Evolutionary conservation across 2,888 invertebrate genomes (phyloP).

Genomic region (Apamea sordens): DNA sequence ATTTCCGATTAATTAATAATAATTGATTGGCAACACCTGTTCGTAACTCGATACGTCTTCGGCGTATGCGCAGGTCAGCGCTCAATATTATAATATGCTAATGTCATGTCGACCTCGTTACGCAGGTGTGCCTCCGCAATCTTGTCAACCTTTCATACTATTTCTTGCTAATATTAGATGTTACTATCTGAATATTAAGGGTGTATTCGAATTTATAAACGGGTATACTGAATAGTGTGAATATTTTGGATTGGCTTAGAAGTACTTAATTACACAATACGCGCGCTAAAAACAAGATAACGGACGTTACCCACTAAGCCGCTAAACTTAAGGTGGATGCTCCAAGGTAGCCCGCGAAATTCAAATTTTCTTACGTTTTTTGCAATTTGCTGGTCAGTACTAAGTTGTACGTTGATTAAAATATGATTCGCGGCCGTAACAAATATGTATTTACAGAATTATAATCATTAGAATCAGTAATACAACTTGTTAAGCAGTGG

Average conservation of each 20-base stretch:
- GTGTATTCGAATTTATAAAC: background rate
- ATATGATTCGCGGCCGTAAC: too few relatives aligned
- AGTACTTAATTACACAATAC: too few relatives aligned
- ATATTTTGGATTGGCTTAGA: background rate
- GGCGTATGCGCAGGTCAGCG: conserved; percentile 57
- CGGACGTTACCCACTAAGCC: too few relatives aligned
- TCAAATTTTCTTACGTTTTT: too few relatives aligned
- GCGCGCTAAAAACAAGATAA: too few relatives aligned
- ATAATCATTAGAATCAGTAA: too few relatives aligned
- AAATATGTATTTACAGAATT: too few relatives aligned
- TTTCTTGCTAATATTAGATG: conserved; percentile 24
- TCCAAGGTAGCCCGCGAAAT: too few relatives aligned
- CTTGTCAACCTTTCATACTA: conserved; percentile 36
- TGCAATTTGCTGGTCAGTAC: too few relatives aligned
- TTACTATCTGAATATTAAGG: conserved; percentile 9
- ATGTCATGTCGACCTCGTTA: conserved; percentile 70
- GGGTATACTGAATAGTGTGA: background rate
- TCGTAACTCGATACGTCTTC: conserved; percentile 70
- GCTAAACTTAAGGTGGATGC: too few relatives aligned
- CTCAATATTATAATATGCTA: conserved; percentile 67
- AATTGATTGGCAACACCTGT: conserved; percentile 78
- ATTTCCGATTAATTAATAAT: conserved; percentile 40
- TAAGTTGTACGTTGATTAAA: too few relatives aligned
- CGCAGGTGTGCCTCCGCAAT: conserved; percentile 70
- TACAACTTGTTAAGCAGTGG: too few relatives aligned